Percentiles rank a stretch among this genome's conserved stretches.
phyloP scores from a whole-genome alignment of 2,113 vertebrate species.

The Coptodon rendalli region DNA sequence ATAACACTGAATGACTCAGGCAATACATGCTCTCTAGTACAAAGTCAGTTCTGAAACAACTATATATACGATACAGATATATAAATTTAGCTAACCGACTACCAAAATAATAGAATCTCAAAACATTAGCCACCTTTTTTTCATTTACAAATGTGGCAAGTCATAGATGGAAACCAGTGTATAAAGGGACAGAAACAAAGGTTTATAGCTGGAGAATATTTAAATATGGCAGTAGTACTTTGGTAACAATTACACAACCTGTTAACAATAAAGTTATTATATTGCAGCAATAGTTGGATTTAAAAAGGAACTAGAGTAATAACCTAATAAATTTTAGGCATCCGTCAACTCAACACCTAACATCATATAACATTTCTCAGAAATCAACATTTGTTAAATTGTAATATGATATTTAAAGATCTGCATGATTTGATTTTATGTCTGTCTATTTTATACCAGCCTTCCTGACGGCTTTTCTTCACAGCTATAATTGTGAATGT shows the following conservation, averaged over 20 bases:
- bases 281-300: not conserved
- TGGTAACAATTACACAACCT: not conserved
- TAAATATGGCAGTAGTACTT: not conserved
- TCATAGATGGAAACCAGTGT: not conserved
- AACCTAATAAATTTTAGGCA: not conserved
- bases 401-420: no score
- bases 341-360: not conserved
- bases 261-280: not conserved
- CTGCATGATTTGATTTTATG: not conserved
- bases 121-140: not conserved
- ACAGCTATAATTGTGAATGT: not conserved
- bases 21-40: conserved; percentile 1
- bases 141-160: not conserved
- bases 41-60: not conserved
- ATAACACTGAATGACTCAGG: conserved; percentile 10
- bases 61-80: not conserved
- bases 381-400: not conserved
- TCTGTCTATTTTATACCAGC: not conserved
- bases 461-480: not conserved
- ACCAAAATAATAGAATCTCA: not conserved
- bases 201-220: not conserved
- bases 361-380: not conserved
- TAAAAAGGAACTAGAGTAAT: not conserved
- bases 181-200: not conserved
- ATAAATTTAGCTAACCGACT: not conserved